A percentile compares a stretch with the other conserved stretches of the same genome.
phyloP scores from a whole-genome alignment of 1,140 invertebrate species.

The Himalopsyche phryganea region DNA sequence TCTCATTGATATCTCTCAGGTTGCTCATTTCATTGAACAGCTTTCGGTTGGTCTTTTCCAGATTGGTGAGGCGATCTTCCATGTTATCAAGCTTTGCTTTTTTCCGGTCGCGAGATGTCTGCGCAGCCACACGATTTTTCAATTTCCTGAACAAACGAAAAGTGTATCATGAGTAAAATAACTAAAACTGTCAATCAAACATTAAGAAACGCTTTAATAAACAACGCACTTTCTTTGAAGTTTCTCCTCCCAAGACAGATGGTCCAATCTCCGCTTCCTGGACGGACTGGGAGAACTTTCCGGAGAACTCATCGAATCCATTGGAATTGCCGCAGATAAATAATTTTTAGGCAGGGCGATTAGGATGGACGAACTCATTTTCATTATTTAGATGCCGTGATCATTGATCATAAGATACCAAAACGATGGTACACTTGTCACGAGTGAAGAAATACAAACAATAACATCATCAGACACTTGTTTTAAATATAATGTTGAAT shows the following conservation, averaged over 20 bases:
- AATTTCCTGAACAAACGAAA: constrained; percentile 70
- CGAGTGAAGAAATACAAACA: constrained; percentile 2
- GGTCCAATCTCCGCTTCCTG: constrained; percentile 70
- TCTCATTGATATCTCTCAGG: constrained; percentile 63
- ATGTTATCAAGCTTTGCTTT: constrained; percentile 88
- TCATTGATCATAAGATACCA: constrained; percentile 9
- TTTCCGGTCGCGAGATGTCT: constrained; percentile 95
- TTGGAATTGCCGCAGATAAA: constrained; percentile 53
- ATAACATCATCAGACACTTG: constrained; percentile 16
- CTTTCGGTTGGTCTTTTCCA: constrained; percentile 64
- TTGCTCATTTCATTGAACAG: constrained; percentile 62
- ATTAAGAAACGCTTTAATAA: background rate
- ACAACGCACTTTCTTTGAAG: constrained; percentile 73
- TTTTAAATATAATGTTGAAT: constrained; percentile 2
- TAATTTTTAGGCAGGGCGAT: constrained; percentile 54
- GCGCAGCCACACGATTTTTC: constrained; percentile 96
- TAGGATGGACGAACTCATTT: constrained; percentile 51
- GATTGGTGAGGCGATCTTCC: constrained; percentile 65
- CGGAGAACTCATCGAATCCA: constrained; percentile 46
- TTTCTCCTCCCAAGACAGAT: constrained; percentile 79
- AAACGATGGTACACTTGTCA: constrained; percentile 35
- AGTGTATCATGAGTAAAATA: too few relatives aligned
- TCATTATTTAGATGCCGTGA: background rate
- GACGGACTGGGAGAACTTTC: constrained; percentile 44
- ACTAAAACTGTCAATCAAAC: too few relatives aligned